A percentile compares a stretch with the other conserved stretches of the same genome.
phyloP scores from a whole-genome alignment of 2,113 vertebrate species.

The Ginglymostoma cirratum region DNA sequence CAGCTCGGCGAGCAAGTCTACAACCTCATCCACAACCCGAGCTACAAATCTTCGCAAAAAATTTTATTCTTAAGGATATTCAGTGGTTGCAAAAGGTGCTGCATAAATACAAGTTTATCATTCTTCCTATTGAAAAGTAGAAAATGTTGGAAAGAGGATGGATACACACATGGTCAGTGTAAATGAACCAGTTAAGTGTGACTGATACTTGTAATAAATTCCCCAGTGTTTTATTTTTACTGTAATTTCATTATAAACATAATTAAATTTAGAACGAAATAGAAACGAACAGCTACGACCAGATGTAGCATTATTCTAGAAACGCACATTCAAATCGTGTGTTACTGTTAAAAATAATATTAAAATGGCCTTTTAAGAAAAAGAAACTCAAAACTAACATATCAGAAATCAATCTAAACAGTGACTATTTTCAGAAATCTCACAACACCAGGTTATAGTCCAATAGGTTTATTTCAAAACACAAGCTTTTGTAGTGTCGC shows the following conservation, averaged over 20 bases:
- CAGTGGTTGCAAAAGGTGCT: background rate
- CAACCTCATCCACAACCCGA: too few relatives aligned
- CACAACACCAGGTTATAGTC: too few relatives aligned
- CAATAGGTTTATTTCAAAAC: too few relatives aligned
- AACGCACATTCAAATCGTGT: background rate
- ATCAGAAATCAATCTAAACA: background rate
- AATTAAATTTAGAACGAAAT: background rate
- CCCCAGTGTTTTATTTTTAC: background rate
- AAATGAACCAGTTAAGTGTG: background rate
- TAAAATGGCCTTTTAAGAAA: background rate
- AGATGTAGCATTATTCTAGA: background rate
- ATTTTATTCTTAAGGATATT: background rate
- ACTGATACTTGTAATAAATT: background rate
- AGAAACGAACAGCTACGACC: background rate
- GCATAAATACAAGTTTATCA: background rate
- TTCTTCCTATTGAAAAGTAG: background rate
- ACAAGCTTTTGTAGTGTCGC: too few relatives aligned
- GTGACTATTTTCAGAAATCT: background rate
- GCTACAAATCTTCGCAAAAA: too few relatives aligned
- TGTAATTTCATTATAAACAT: background rate
- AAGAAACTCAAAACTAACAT: background rate
- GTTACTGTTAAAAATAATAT: background rate
- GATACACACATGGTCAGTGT: background rate
- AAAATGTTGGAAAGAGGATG: background rate
- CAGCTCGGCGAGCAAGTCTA: too few relatives aligned